Base-by-base conservation (phyloP, 1,140 invertebrate genomes). In the Drosophila sechellia region DNA sequence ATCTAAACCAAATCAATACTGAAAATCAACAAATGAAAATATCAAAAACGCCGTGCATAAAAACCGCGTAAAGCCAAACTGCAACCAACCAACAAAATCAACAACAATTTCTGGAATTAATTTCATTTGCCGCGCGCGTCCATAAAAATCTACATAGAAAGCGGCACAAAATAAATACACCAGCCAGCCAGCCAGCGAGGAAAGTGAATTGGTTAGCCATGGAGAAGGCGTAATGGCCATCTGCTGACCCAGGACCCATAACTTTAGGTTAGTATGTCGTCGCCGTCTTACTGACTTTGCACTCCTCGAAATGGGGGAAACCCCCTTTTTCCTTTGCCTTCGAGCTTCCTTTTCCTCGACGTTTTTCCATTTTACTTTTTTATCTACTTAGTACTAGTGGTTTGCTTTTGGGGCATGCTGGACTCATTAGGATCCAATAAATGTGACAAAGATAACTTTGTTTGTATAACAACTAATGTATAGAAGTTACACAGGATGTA, bases 101-200 rank as follows among this genome's bases (percentile, higher is more conserved):
- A 87, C 66, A 77, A 77, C 79, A 64, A 69, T 72, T 86, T 79
- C 53, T 73, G 42, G 79, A 73, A 87, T 87, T 89, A 87, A 87
- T 89, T 89, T 86, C 77, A 81, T 85, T 85, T 78, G 68, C 49
- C 70, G 80, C 76, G 76, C 71, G 84, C 77, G 79, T 70, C 79
- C 79, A 72, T 87, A 79, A 83, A 87, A 87, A 87, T 87, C 83
- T 83, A 89, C 84, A 87, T 89, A 89, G 83, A 83, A 87, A 87
- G 59, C 66, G 71, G 71, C 72, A 72, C 49, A 20, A 68, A 68
- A 68, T 68, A 68, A 68, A 65, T 68, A 68, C 45, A 68, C 46
- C 31, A 31, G 31, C 58, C 57, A 1, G 11, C 45, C 56, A 65
- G 43, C 50, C 37, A 73, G 75, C 64, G 79, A 56, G 68, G 59